Base-by-base conservation (phyloP, 2,888 invertebrate species). In the Scaptomyza tumidula region DNA sequence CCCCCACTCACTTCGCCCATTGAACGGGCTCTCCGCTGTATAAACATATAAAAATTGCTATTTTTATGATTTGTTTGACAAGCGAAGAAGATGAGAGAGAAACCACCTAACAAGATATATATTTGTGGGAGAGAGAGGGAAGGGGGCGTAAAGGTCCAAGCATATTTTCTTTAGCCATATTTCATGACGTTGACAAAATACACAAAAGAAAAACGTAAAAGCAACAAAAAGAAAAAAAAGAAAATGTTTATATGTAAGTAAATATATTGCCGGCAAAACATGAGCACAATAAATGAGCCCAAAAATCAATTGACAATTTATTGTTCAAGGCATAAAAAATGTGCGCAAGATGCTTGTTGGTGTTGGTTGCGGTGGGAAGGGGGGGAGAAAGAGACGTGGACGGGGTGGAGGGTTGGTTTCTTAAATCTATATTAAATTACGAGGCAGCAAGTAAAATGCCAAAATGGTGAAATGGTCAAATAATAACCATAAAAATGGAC, bases 251-350 rank as follows among this genome's bases (percentile, higher is more conserved):
- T 37, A 44, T 55, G 31, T 53, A 61, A 64, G 61, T 59, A 62
- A 59, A 68, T 68, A 68, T 77, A 73, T 75, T 63, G 75, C 63
- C 44, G 57, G 73, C 57, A 35, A 35, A 76, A 73, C 66, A 69
- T 76, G 67, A 79, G 71, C 71, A 61, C 69, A 75, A 78, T 67
- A 75, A 79, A 79, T 78, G 88, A 84, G 77, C 74, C 64, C 87
- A 84, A 86, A 84, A 85, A 85, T 85, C 85, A 85, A 85, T 85
- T 88, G 85, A 79, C 88, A 85, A 85, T 85, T 85, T 88, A 85
- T 88, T 88, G 84, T 84, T 79, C 62, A 68, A 71, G 67, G 69
- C 77, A 84, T 86, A 81, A 84, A 80, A 88, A 86, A 79, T 69
- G 54, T 31, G 46, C 1, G 14, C 39, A 41, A 24, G 19, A 14